Conservation (phyloP, 2,888 invertebrate genomes). For the Tachina grossa region DNA sequence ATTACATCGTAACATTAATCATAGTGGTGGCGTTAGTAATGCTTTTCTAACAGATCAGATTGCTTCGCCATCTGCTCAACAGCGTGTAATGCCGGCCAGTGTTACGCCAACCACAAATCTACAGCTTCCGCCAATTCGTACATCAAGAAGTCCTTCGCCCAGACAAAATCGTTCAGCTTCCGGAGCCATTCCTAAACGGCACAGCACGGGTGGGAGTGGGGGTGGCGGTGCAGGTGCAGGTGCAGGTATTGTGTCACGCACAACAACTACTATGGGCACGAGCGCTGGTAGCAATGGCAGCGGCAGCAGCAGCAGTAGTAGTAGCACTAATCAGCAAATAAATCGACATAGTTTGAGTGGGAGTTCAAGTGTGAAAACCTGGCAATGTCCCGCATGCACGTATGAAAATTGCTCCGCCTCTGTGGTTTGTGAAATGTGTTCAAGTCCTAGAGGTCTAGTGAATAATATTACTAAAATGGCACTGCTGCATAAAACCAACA, state of each 20-base stretch:
- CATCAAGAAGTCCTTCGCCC: slow-evolving; percentile 84
- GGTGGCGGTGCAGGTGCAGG: slow-evolving; percentile 71
- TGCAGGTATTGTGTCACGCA: slow-evolving; percentile 47
- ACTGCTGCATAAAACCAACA: slow-evolving; percentile 75
- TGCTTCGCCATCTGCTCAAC: slow-evolving; percentile 50
- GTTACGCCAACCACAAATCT: slow-evolving; percentile 73
- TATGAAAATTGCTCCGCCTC: slow-evolving; percentile 88
- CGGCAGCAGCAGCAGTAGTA: slow-evolving; percentile 34
- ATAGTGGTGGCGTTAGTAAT: slow-evolving; percentile 53
- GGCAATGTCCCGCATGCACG: slow-evolving; percentile 92
- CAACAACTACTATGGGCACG: slow-evolving; percentile 42
- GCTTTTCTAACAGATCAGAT: slow-evolving; percentile 58
- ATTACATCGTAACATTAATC: slow-evolving; percentile 55
- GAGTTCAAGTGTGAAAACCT: slow-evolving; percentile 83
- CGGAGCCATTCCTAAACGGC: slow-evolving; percentile 82
- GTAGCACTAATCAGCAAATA: slow-evolving; percentile 56
- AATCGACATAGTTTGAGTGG: slow-evolving; percentile 77
- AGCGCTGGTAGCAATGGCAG: slow-evolving; percentile 68
- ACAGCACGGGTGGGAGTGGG: slow-evolving; percentile 78
- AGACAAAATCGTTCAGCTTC: slow-evolving; percentile 81
- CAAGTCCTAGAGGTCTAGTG: slow-evolving; percentile 85
- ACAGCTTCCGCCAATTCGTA: slow-evolving; percentile 76
- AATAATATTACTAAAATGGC: slow-evolving; percentile 76
- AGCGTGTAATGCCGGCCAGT: slow-evolving; percentile 50
- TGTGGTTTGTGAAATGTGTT: slow-evolving; percentile 87